Evolutionary conservation across 1,140 invertebrate genomes (phyloP), one percentile per base, ranked within the genome.

Genomic region (Drosophila serrata): DNA sequence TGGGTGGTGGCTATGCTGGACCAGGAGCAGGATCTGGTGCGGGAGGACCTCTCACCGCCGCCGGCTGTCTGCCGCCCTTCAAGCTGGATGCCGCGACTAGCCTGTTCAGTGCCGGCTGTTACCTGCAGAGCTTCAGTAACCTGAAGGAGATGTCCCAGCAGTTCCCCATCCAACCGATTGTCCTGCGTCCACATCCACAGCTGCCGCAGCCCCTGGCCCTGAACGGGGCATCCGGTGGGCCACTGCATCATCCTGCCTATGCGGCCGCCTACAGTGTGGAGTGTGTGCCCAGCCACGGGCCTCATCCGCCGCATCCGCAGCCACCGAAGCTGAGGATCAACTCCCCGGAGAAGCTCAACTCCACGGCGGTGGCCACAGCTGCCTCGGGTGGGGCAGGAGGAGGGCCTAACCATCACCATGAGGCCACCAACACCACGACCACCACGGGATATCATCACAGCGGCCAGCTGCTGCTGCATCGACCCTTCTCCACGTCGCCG

Each of bases 401-500:
- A 5, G 70, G 67, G 13, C 43, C 43, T 6, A 92, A 56, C 35
- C 80, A 68, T 31, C 51, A 75, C 9, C 57, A 69, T 15, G 48
- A 61, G 55, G 33, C 53, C 7, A 48, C 13, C 45, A 46, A 40
- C 6, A 81, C 62, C 5, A 81, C 62, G 4, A 79, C 65, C 22
- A 82, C 72, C 8, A 80, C 68, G 49, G 63, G 61, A 17, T 88
- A 91, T 57, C 91, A 92, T 56, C 90, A 92, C 24, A 92, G 78
- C 43, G 91, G 91, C 11, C 92, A 93, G 17, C 91, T 93, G 45
- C 79, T 93, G 48, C 70, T 94, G 51, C 94, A 94, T 75, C 79
- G 94, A 67, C 94, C 94, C 45, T 94, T 94, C 81, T 94, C 94
- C 42, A 94, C 94, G 48, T 93, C 92, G 55, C 92, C 92, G 31